These are phyloP conservation scores for Panurus biarmicus DNA, from an alignment of 2,113 vertebrate genomes.

Conservation along the genomic window DNA sequence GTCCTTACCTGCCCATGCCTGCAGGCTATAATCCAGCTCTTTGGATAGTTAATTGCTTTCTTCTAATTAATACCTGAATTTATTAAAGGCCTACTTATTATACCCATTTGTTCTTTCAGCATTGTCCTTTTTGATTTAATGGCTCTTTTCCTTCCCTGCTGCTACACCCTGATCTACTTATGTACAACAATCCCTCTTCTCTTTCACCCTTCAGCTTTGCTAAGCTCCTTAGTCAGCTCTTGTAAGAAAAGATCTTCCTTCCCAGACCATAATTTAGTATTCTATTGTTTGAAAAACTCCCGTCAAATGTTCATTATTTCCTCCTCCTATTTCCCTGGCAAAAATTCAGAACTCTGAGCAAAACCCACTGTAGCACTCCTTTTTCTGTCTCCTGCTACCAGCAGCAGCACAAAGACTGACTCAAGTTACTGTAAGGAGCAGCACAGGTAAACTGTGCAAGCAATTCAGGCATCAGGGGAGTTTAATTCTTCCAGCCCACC, in stretches of 20 bases:
- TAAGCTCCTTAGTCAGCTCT: conserved; percentile 40
- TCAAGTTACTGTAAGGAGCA: neutral
- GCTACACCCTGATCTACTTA: conserved; percentile 27
- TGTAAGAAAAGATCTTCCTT: conserved; percentile 13
- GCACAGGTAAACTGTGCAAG: neutral
- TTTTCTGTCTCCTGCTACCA: neutral
- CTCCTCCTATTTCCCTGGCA: neutral
- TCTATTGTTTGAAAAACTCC: conserved; percentile 6
- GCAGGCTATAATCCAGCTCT: neutral
- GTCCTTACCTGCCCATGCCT: neutral
- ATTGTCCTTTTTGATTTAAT: conserved; percentile 14
- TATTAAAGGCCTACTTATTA: conserved; percentile 8
- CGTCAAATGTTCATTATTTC: conserved; percentile 22
- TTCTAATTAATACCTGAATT: conserved; percentile 8
- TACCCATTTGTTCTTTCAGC: neutral
- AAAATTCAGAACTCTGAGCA: conserved; percentile 7
- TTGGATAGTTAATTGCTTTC: neutral
- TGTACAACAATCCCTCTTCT: neutral
- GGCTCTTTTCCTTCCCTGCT: neutral
- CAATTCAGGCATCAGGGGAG: neutral
- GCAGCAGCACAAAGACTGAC: neutral
- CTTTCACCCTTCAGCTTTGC: conserved; percentile 19
- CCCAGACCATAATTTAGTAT: neutral
- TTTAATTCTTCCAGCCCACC: conserved; percentile 3
- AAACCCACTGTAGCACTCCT: neutral